phyloP scores from a whole-genome alignment of 30 jellyfish, hydroid and myxozoan genomes.

The Turritopsis rubra region DNA sequence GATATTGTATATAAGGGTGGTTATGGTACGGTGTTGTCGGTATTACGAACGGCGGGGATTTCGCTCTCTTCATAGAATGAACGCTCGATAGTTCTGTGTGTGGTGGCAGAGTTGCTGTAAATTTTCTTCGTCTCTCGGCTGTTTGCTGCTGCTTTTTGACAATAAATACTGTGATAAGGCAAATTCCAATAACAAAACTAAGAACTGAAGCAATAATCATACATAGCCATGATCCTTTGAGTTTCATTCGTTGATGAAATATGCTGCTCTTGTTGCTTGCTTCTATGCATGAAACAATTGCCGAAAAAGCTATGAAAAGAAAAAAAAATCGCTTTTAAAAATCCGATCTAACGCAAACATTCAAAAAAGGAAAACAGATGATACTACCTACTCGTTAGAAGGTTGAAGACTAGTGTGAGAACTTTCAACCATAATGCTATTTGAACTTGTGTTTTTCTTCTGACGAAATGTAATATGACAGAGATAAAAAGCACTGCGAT shows the following conservation, averaged over 20 bases:
- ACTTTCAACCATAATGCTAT: constrained; percentile 12
- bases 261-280: background rate
- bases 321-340: background rate
- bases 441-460: background rate
- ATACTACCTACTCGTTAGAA: background rate
- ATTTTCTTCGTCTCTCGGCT: background rate
- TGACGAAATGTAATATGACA: background rate
- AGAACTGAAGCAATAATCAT: constrained; percentile 2
- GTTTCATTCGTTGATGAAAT: background rate
- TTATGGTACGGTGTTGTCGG: constrained; percentile 12
- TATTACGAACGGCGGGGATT: background rate
- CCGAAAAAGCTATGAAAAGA: background rate
- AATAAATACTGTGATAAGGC: background rate
- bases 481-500: background rate
- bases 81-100: background rate
- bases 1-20: background rate
- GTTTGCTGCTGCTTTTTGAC: background rate
- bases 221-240: constrained; percentile 16
- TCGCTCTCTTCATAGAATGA: background rate
- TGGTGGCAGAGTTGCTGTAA: background rate
- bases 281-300: background rate
- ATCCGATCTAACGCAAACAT: background rate
- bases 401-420: background rate
- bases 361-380: too few species aligned
- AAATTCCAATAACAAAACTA: background rate